Evolutionary conservation across 2,888 invertebrate species (phyloP), one percentile per base, ranked within the genome.

Genomic region (Odontocerum albicorne): DNA sequence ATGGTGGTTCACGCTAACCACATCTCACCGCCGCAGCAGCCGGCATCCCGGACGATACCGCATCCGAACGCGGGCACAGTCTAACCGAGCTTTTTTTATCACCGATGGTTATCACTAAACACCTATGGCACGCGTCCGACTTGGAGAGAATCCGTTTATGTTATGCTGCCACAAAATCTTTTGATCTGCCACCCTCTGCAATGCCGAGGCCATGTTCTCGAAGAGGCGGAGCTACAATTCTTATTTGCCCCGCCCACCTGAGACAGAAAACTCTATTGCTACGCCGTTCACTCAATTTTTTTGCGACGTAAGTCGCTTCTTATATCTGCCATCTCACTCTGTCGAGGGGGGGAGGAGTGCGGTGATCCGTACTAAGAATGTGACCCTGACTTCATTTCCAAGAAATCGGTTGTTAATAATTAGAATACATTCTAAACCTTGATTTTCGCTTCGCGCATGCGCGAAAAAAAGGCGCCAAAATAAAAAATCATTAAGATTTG

Each of bases 341-440:
- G 15, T 21, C 32, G 51, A 22, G 38, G 27, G 45, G 3, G 27
- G 17, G 12, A 31, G 33, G 35, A 20, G 32, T 21, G 42, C 40
- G 51, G 1, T 31, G 45, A 56, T 51, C 51, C 33, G 51, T 43
- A 56, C 51, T 47, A 21, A 52, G 62, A 57, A 45, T 57, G 49
- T 63, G 62, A 21, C 54, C 62, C 38, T 67, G 67, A 19, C 16
- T 35, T 38, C 36, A 21, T 4, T 17, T 66, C 65, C 53, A 69
- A 68, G 22, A 68, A 66, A 39, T 70, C 67, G 38, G 70, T 70
- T n/a, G n/a, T n/a, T n/a, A n/a, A n/a, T n/a, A 57, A 72, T 71
- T 2, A 70, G 4, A 10, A 40, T 71, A 45, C 33, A 52, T 39
- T 56, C 56, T 56, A 38, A 56, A 8, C 22, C n/a, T 3, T 16